Base-by-base conservation (phyloP, 2,888 invertebrate species). In the Agriopis aurantiaria region DNA sequence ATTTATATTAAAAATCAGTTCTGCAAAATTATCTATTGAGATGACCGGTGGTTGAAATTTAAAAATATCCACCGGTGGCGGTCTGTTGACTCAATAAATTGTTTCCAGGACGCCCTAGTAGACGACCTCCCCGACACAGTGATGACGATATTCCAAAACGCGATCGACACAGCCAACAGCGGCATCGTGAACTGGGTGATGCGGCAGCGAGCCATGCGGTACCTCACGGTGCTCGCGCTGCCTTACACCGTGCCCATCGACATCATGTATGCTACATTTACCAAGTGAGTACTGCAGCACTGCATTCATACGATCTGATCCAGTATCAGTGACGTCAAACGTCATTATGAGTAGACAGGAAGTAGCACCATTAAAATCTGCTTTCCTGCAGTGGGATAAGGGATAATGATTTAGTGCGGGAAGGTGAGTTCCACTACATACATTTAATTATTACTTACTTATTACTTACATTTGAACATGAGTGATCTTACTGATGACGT, bases 111-210 rank as follows among this genome's bases (percentile, higher is more conserved):
- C 91, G 98, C 98, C 12, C 95, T 98, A 73, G 96, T 97, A 43
- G 98, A 98, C 73, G 97, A 97, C 85, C 96, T 99, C 77, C 99
- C 99, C 10, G 98, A 98, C 85, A 97, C 97, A 0, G 98, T 99
- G 80, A 95, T 98, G 90, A 97, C 96, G 79, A 97, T 98, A 83
- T 97, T 99, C 89, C 98, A 99, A 95, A 97, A 98, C 85, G 98
- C 98, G 0, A 98, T 98, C 76, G 98, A 98, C 86, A 96, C 98
- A 0, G 98, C 98, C 0, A 99, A 99, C 91, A 97, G 97, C 84
- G 98, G 98, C 3, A 90, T 99, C 41, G 95, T 98, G 67, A 98
- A 98, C 90, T 98, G 98, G 98, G 92, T 99, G 75, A 98, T 98
- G 93, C 96, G 97, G 79, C 97, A 97, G 83, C 95, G 96, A 75